These are phyloP conservation scores for Grus americana DNA, from an alignment of 2,113 vertebrate species.

Conservation along the genomic window DNA sequence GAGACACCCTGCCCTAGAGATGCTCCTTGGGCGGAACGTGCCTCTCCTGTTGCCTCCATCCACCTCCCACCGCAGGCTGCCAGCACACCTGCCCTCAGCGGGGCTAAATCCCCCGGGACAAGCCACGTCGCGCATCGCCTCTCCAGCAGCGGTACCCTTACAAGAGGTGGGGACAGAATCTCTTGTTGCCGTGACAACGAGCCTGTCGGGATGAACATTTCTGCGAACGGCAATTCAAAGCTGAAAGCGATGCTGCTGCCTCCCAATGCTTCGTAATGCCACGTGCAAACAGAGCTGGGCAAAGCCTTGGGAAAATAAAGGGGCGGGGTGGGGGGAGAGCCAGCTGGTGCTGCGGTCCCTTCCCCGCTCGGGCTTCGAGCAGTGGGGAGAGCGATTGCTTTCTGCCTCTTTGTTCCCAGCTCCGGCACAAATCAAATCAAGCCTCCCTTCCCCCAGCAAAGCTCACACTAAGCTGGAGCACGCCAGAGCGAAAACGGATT, in stretches of 20 bases:
- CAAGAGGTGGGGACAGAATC: neutral
- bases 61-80: fast-evolving
- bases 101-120: neutral
- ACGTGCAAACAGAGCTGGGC: neutral
- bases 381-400: neutral
- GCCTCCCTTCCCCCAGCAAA: conserved; percentile 39
- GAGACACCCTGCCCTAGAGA: neutral
- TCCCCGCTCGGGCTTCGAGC: neutral
- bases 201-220: conserved; percentile 12
- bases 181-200: conserved; percentile 56
- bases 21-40: fast-evolving
- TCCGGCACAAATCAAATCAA: neutral
- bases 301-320: neutral
- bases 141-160: neutral
- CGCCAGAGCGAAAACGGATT: neutral
- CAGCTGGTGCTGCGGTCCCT: neutral
- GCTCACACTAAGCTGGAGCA: neutral
- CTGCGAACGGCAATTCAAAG: neutral
- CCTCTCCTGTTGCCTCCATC: neutral
- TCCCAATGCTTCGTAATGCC: neutral
- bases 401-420: neutral
- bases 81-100: neutral
- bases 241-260: neutral
- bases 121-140: fast-evolving
- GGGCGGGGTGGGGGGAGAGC: neutral